Evolutionary conservation across 2,113 vertebrate genomes (phyloP).

Genomic region (Smithornis capensis): DNA sequence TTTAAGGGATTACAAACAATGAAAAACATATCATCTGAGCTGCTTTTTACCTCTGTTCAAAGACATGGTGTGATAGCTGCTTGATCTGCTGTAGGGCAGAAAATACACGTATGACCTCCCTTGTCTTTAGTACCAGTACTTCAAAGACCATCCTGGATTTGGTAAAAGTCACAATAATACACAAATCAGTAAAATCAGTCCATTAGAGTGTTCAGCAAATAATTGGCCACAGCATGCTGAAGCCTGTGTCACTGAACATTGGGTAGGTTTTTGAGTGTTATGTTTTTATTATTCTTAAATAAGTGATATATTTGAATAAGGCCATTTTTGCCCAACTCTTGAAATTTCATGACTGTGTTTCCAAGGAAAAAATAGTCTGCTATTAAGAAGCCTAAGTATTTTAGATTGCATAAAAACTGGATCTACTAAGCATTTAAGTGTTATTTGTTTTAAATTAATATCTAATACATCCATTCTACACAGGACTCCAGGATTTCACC

Average conservation of each 20-base stretch:
- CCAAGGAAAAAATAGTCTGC: neutral
- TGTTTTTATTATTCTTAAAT: neutral
- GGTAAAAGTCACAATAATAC: neutral
- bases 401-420: neutral
- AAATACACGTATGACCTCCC: accelerated
- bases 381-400: neutral
- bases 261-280: neutral
- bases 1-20: neutral
- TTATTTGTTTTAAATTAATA: neutral
- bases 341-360: neutral
- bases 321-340: neutral
- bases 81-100: neutral
- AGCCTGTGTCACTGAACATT: neutral
- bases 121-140: neutral
- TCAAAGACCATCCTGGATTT: neutral
- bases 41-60: neutral
- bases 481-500: neutral
- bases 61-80: neutral
- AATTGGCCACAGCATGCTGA: neutral
- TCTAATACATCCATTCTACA: neutral
- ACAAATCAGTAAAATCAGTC: neutral
- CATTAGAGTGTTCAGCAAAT: neutral
- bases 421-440: neutral
- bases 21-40: neutral
- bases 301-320: neutral